Base-by-base conservation (phyloP, 2,113 vertebrate genomes). In the Cottus gobio region DNA sequence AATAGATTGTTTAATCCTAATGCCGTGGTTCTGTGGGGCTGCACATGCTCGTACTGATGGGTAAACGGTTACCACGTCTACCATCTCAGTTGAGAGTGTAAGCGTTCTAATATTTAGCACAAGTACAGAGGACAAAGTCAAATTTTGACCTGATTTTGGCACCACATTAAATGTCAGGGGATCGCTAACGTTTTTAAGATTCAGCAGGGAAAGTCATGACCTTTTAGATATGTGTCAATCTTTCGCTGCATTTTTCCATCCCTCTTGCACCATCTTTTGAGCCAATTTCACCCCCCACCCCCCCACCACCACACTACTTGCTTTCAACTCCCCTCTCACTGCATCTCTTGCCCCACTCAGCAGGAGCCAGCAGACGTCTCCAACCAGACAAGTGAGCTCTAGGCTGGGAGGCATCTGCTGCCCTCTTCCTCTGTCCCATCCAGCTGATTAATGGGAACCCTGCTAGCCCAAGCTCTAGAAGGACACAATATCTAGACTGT, bases 401-500 rank as follows among this genome's bases (percentile, higher is more conserved):
- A 81, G 80, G 80, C 82, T 63, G 26, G 9, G 39, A 78, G 77
- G 73, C 77, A 76, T 71, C 74, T 83, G 71, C 63, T 83, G 73
- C 62, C 44, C 61, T 74, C 54, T 68, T 44, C 75, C 5, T 20
- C 50, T 73, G 73, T 72, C 77, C 66, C 26, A 9, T 67, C 62
- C 34, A 20, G 30, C 68, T 77, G 46, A 85, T 83, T 26, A 83
- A 80, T 79, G 54, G 24, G 24, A 50, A 26, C 52, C 18, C 24
- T 34, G 46, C 34, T 24, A 10, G 10, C 26, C 22, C 52, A n/a
- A 50, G 50, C 20, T 60, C 3, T 22, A 39, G 48, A 61, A 48
- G 22, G 57, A 63, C 10, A 54, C 31, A 31, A 18, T 56, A 37
- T 61, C 12, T 56, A 37, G 8, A 77, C 48, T 31, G 48, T 39